Conservation (phyloP, 2,113 vertebrate genomes). For the Microcebus jonahi region DNA sequence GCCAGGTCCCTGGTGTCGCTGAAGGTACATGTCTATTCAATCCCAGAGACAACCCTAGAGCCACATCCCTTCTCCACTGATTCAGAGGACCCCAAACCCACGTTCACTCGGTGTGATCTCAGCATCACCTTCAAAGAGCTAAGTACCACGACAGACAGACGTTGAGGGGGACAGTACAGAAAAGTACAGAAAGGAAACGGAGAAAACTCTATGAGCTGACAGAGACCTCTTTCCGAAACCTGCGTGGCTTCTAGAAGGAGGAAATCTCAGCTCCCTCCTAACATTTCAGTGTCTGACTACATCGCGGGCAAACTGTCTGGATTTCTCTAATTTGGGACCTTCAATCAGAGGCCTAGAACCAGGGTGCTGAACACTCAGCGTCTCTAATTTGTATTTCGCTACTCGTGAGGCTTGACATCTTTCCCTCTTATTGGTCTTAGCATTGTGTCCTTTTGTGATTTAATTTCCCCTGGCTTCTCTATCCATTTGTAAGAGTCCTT, state of each 20-base stretch:
- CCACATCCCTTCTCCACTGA: background rate
- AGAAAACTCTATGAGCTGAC: background rate
- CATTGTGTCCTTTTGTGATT: background rate
- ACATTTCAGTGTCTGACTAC: background rate
- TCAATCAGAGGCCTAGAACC: background rate
- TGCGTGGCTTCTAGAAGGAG: background rate
- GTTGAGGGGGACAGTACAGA: background rate
- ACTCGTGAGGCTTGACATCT: background rate
- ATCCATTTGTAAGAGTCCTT: background rate
- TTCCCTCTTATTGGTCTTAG: background rate
- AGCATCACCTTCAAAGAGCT: background rate
- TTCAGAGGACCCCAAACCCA: background rate
- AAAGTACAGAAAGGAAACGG: background rate
- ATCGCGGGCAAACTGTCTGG: background rate
- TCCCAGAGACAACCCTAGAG: too few species aligned
- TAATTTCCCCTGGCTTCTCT: background rate
- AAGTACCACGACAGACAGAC: background rate
- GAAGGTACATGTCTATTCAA: background rate
- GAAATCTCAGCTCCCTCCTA: background rate
- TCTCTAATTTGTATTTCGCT: slow-evolving; percentile 49
- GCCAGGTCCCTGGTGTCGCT: background rate
- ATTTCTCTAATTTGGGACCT: background rate
- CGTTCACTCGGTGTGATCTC: background rate
- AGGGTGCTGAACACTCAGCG: background rate
- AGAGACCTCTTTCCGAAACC: background rate